Evolutionary conservation across 1,140 invertebrate genomes (phyloP), one percentile per base, ranked within the genome.

Genomic region (Phenacoccus solenopsis): DNA sequence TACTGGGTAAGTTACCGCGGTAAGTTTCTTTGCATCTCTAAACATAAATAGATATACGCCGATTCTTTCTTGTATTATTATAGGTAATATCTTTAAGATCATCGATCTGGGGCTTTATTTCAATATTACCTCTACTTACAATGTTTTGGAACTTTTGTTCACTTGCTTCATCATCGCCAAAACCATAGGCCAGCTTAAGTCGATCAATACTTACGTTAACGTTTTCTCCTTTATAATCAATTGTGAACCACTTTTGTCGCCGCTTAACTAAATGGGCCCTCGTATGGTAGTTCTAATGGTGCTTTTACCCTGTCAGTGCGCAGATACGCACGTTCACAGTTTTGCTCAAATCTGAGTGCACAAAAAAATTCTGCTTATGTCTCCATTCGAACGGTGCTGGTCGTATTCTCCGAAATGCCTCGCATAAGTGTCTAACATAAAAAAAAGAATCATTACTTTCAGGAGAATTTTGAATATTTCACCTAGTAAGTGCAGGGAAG

Each of bases 401-500:
- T 16, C 10, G 4, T 5, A 68, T 21, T 5, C 4, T 27, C 21
- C 12, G 9, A 9, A 68, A 25, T 5, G 10, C 13, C 10, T 24
- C 16, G 9, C 67, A 25, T 25, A 68, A 28, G 13, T 25, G 21
- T 13, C 12, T 68, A 7, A 68, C 67, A 22, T 25, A 28, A 10
- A 5, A 7, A 5, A 25, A 5, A 10, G 21, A 12, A 21, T 22
- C 27, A 25, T 68, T 25, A 28, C 10, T 27, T 27, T 49, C 3
- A 9, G 4, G 22, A 24, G 35, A 21, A 20, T 13, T 27, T 25
- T 72, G 68, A 79, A 73, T 61, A 79, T 76, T 74, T 80, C 77
- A 0, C 75, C 75, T 0, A 79, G 78, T 0, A 79, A 35, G 0
- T 76, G 71, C 0, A 80, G 69, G 0, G 75, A 61, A 25, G 72